Evolutionary conservation across 2,797 vertebrate genomes (phyloP), one percentile per base, ranked within the genome.

Genomic region (Acipenser oxyrinchus): DNA sequence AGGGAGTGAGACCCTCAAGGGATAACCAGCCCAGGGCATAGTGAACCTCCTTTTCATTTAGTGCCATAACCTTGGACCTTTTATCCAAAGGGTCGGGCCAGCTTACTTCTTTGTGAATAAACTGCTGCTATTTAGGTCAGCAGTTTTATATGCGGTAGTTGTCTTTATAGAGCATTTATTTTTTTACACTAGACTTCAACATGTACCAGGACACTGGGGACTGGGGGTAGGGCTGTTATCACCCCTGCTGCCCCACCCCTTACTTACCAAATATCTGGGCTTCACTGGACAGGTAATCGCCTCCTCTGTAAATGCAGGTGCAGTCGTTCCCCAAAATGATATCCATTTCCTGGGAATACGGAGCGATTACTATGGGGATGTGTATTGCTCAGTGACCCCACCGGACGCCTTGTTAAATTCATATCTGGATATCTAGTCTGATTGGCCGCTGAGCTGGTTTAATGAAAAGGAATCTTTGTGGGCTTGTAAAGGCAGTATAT

Each of bases 21-120:
- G 72, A 73, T 37, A 70, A 70, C 68, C 72, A 76, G 75, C 78
- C 78, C 48, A 5, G 72, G 77, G 71, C 63, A 75, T 76, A 68
- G 67, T 66, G 53, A 53, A 71, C 53, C 81, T 84, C 78, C 75
- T 83, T 82, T 73, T 74, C 77, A 80, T 83, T 77, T 71, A 72
- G 79, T 74, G 72, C 75, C 70, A 70, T 78, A 83, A 87, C 82
- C 85, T 65, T 71, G 84, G 83, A 86, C 81, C 80, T 75, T 63
- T 74, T 70, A 74, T 70, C 76, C 66, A 73, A 79, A 72, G 81
- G 83, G 83, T 86, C 85, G 86, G 79, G 66, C 74, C 81, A 87
- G 84, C 79, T 77, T 81, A 83, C 79, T 81, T 79, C 77, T 74
- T 68, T 78, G 76, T 74, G 81, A 76, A 84, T 79, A 86, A 89